A percentile compares a stretch with the other conserved stretches of the same genome.
Conservation (phyloP, 2,113 vertebrate genomes). For the Atrichornis clamosus region DNA sequence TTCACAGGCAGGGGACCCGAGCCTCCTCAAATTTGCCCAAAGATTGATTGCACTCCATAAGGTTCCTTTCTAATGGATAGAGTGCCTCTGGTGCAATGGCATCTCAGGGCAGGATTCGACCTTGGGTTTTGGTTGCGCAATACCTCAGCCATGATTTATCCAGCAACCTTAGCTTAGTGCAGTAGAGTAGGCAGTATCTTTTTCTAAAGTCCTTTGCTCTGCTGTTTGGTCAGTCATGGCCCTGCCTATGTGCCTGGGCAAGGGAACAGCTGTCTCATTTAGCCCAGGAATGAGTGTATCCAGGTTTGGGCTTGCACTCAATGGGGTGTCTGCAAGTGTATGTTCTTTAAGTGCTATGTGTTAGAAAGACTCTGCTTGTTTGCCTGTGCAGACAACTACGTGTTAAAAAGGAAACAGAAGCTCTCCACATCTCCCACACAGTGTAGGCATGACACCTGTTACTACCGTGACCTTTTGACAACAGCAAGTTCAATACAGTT, state of each 20-base stretch:
- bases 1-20: neutral
- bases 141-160: neutral
- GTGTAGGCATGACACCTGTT: neutral
- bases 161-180: neutral
- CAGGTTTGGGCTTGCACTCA: neutral
- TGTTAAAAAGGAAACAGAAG: neutral
- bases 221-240: neutral
- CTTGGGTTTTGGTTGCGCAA: neutral
- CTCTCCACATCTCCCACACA: neutral
- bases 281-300: neutral
- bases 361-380: neutral
- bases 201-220: neutral
- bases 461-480: neutral
- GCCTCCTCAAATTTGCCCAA: neutral
- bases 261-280: neutral
- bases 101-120: neutral
- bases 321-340: neutral
- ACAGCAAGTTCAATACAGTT: neutral
- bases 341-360: rapidly evolving
- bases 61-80: neutral
- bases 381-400: neutral
- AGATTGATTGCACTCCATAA: neutral
- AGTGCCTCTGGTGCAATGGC: neutral
- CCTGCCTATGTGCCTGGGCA: neutral
- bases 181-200: neutral